Base-by-base conservation (phyloP, 2,113 vertebrate genomes). In the Ia io region DNA sequence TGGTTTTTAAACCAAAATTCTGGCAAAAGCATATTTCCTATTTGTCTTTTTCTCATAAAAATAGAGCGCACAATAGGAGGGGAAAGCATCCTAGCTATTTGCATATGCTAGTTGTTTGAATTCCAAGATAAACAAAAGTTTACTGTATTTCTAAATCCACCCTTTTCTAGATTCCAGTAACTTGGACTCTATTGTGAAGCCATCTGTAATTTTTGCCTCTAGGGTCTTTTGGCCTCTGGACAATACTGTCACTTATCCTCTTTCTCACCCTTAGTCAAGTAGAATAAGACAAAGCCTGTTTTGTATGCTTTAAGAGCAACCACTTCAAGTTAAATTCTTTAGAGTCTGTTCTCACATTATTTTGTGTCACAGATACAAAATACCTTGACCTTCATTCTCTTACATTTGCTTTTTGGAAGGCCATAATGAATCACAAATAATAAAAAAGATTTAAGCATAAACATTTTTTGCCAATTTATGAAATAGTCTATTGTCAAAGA, bases 51-150 rank as follows among this genome's bases (percentile, higher is more conserved):
- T 79, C 25, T 7, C 32, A 73, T 87, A 88, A 91, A 93, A 95
- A 61, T 42, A 56, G 44, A 94, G n/a, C 44, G 0, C 18, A 84
- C 59, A 94, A 71, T 47, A 92, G 63, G 59, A 96, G 87, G 28
- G 5, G 76, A 86, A 96, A 88, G 73, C 51, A 90, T 78, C 67
- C 40, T 92, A 67, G 16, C 61, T 89, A 80, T 92, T 95, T 86
- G 30, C 6, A 56, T 74, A 84, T 44, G 37, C 73, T 87, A 12
- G n/a, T 80, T 91, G 83, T 74, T 94, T 84, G 90, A 86, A 92
- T 94, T 97, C 91, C 87, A 96, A 95, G 65, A 90, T 87, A 96
- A 96, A 96, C 51, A 93, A 61, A 91, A 87, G 17, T 76, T 90
- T 90, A 86, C 76, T 84, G 23, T 88, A 84, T 95, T 84, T 40